Conservation (phyloP, 1,140 invertebrate genomes). For the Panagrolaimus sp. region DNA sequence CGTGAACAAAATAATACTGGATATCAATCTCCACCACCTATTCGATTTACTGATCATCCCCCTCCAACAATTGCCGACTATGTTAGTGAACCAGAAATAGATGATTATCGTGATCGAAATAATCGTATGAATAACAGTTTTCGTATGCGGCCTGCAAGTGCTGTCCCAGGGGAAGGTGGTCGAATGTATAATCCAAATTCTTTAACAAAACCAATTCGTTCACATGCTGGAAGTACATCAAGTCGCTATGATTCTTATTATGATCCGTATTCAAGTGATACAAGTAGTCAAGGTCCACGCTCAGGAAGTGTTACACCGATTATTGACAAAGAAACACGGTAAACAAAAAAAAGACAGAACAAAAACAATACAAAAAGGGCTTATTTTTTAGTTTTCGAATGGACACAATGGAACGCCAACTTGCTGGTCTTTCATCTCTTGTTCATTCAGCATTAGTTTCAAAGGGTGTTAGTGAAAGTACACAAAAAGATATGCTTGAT, state of each 20-base stretch:
- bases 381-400: constrained; percentile 72
- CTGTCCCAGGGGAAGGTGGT: constrained; percentile 52
- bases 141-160: constrained; percentile 55
- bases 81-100: constrained; percentile 50
- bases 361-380: constrained; percentile 16
- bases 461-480: constrained; percentile 44
- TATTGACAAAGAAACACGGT: constrained; percentile 79
- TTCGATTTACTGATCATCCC: constrained; percentile 18
- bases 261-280: constrained; percentile 43
- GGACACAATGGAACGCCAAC: constrained; percentile 91
- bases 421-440: constrained; percentile 87
- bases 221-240: constrained; percentile 24
- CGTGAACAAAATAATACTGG: constrained; percentile 20
- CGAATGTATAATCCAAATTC: constrained; percentile 73
- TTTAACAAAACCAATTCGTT: constrained; percentile 24
- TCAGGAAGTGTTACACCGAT: constrained; percentile 71
- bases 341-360: constrained; percentile 40
- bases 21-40: constrained; percentile 11
- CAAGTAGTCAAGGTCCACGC: constrained; percentile 40
- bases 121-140: constrained; percentile 50
- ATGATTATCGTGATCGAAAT: constrained; percentile 19
- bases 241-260: constrained; percentile 42
- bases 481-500: constrained; percentile 46
- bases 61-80: constrained; percentile 34
- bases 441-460: constrained; percentile 81